phyloP scores from a whole-genome alignment of 2,113 vertebrate genomes.

The Coregonus clupeaformis region DNA sequence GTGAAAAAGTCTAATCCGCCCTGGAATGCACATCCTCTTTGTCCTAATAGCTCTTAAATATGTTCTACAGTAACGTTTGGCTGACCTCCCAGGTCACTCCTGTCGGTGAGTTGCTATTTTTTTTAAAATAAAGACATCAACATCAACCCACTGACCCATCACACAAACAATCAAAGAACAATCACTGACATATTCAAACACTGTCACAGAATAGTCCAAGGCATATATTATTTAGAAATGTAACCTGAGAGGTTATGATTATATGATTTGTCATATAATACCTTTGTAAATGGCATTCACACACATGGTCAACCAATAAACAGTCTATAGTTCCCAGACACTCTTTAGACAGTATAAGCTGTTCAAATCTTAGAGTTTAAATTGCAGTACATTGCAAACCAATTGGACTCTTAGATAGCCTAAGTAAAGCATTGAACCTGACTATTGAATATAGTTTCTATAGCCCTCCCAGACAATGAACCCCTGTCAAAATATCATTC shows the following conservation, averaged over 20 bases:
- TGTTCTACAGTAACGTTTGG: conserved; percentile 1
- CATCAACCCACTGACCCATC: too few relatives aligned
- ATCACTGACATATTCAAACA: too few relatives aligned
- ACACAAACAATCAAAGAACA: too few relatives aligned
- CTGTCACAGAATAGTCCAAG: background rate
- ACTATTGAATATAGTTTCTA: background rate
- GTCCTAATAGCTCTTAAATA: conserved; percentile 10
- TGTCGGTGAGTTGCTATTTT: conserved; percentile 49
- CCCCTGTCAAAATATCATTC: conserved; percentile 37
- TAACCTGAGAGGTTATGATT: too few relatives aligned
- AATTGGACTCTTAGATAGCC: too few relatives aligned
- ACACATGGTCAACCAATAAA: too few relatives aligned
- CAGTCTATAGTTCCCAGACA: too few relatives aligned
- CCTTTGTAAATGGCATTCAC: too few relatives aligned
- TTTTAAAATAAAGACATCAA: too few relatives aligned
- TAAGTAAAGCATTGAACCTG: background rate
- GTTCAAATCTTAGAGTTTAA: background rate
- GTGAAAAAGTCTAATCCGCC: conserved; percentile 7
- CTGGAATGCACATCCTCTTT: background rate
- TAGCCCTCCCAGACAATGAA: background rate
- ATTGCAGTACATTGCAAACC: background rate
- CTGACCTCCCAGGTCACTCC: conserved; percentile 68
- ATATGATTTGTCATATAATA: too few relatives aligned
- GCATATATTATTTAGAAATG: too few relatives aligned
- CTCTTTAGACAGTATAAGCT: background rate